Base-by-base conservation (phyloP, 2,888 invertebrate species). In the Cataglyphis rosenhaueri region DNA sequence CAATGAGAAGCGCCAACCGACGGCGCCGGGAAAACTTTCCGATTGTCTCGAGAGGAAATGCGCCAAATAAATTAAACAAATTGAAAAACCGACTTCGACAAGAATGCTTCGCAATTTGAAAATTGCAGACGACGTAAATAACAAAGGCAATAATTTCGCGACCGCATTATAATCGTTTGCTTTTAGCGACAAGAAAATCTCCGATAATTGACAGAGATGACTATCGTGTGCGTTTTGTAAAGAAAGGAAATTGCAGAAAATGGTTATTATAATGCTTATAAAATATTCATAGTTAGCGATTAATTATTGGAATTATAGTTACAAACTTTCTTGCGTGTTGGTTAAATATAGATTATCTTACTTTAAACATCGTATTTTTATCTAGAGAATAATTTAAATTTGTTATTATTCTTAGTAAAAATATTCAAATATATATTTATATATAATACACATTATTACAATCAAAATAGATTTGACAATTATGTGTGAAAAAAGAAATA, bases 61-160 rank as follows among this genome's bases (percentile, higher is more conserved):
- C 41, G 8, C n/a, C 32, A 61, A 75, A 74, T 79, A 68, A 79
- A 85, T 88, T 86, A 86, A 84, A 88, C 82, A 84, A 65, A 84
- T 86, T 61, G 61, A 64, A 82, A 84, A 88, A 84, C 61, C 73
- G 82, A 64, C 76, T 81, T 83, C 81, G 52, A 62, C 29, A 76
- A 65, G 65, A 76, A 10, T n/a, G 32, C 32, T 21, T 41, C 18
- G 21, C 70, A 41, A 68, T 78, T 78, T 57, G 78, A 15, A 55
- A 57, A 78, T 57, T 70, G 44, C 68, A 41, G 29, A 55, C 52
- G 15, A 55, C 32, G 55, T 57, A 12, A 78, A 78, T 78, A 78
- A 78, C 70, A 32, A 78, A 78, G 44, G 44, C 68, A 78, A 78
- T 78, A 78, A 78, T 78, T 78, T 70, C 65, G 18, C 12, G 44